Evolutionary conservation across 2,113 vertebrate species (phyloP).

Genomic region (Silurus asotus): DNA sequence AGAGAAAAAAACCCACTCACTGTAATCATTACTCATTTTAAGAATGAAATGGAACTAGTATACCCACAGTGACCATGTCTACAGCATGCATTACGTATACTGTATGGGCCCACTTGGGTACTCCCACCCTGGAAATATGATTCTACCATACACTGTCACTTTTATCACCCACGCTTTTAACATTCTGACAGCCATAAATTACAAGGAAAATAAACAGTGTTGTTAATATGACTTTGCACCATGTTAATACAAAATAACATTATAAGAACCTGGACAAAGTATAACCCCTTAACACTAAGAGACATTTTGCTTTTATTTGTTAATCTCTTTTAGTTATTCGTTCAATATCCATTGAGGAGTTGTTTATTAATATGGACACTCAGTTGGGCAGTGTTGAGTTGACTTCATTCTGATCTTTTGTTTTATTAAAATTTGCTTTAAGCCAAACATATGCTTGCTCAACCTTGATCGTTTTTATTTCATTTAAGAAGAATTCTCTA

Average conservation of each 20-base stretch:
- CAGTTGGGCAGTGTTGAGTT: conserved; percentile 13
- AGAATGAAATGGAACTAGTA: conserved; percentile 43
- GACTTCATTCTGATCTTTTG: conserved; percentile 50
- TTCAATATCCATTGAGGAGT: conserved; percentile 12
- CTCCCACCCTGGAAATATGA: conserved; percentile 20
- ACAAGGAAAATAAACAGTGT: background rate
- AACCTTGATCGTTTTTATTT: conserved; percentile 54
- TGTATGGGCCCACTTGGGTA: background rate
- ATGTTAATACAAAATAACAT: background rate
- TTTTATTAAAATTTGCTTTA: conserved; percentile 55
- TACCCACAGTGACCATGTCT: conserved; percentile 23
- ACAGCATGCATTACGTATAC: background rate
- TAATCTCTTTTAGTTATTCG: background rate
- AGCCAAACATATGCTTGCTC: conserved; percentile 32
- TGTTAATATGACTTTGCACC: background rate
- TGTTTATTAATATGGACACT: conserved; percentile 36
- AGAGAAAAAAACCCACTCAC: conserved; percentile 37
- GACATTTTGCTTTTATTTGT: conserved; percentile 12
- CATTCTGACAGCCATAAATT: background rate
- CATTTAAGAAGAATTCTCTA: conserved; percentile 33
- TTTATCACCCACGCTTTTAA: background rate
- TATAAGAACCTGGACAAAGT: background rate
- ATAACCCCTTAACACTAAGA: background rate
- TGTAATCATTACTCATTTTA: conserved; percentile 47
- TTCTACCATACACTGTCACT: background rate